Conservation (phyloP, 2,113 vertebrate species). For the Centropristis striata region DNA sequence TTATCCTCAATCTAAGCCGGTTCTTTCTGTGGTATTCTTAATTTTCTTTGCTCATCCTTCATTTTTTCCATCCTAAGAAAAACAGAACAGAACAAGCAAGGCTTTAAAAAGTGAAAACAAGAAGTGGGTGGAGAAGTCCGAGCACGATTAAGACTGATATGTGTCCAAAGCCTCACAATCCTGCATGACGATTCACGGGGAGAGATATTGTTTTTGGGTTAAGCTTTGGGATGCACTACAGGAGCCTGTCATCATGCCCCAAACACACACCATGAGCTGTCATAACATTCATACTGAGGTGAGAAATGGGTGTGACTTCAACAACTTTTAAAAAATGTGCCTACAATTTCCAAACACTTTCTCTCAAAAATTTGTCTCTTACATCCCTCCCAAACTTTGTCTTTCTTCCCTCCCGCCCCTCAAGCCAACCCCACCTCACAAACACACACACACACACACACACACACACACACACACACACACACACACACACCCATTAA, state of each 20-base stretch:
- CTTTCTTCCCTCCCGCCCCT: constrained; percentile 54
- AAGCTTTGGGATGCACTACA: constrained; percentile 23
- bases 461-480: constrained; percentile 7
- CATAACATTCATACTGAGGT: constrained; percentile 35
- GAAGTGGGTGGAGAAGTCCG: constrained; percentile 21
- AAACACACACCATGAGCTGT: constrained; percentile 22
- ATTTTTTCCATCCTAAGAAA: constrained; percentile 17
- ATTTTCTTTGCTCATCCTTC: constrained; percentile 20
- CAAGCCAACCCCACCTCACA: constrained; percentile 58
- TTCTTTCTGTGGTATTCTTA: constrained; percentile 20
- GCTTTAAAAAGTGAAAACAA: constrained; percentile 39
- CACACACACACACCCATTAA: constrained; percentile 44
- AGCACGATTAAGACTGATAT: constrained; percentile 28
- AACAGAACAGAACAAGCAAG: constrained; percentile 14
- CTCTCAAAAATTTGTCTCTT: constrained; percentile 21
- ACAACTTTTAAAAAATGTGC: constrained; percentile 11
- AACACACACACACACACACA: constrained; percentile 35
- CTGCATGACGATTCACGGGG: constrained; percentile 15
- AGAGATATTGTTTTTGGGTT: constrained; percentile 59
- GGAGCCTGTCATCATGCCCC: constrained; percentile 32
- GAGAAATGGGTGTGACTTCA: constrained; percentile 21
- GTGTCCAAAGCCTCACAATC: constrained; percentile 37
- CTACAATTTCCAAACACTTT: constrained; percentile 20
- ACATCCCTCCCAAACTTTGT: constrained; percentile 27
- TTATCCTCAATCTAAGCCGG: constrained; percentile 20